Evolutionary conservation across 2,113 vertebrate genomes (phyloP), one percentile per base, ranked within the genome.

Genomic region (Serilophus lunatus): DNA sequence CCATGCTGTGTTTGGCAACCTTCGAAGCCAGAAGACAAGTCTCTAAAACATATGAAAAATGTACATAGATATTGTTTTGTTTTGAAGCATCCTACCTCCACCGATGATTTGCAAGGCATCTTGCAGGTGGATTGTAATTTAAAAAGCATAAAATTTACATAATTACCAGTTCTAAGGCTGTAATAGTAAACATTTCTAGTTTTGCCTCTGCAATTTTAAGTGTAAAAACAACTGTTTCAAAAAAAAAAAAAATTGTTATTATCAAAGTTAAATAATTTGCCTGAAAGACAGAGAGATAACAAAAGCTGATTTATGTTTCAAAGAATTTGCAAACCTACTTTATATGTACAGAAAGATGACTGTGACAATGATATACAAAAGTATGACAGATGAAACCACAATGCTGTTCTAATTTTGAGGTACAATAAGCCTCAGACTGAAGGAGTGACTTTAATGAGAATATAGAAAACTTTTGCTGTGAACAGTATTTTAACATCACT

Each of bases 1-100:
- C 10, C 79, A 68, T 54, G 91, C 80, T 92, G 66, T 78, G 69
- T 94, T 96, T 96, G 92, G 57, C 79, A 95, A 38, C 57, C 45
- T 90, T 38, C 82, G 79, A 90, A 96, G 53, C 61, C 61, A 56
- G 33, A 47, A 88, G 40, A 76, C 13, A 64, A 85, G 88, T 69
- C 76, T 86, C 65, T 57, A 76, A 88, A 91, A 44, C 69, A 79
- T 33, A 74, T 57, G 65, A 86, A 96, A 86, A 82, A 88, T 72
- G 31, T 38, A 47, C 31, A 54, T 19, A 54, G 33, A n/a, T 33
- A 23, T 47, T 33, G 65, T 53, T 65, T 45, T 54, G 6, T 45
- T 95, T 86, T 77, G 78, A 75, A 63, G 14, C 28, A 81, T 47
- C 51, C 8, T 78, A 71, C 26, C 51, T 88, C 64, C 44, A 66